A percentile compares a stretch with the other conserved stretches of the same genome.
Evolutionary conservation across 2,888 invertebrate species (phyloP).

Genomic region (Epirrita christyi): DNA sequence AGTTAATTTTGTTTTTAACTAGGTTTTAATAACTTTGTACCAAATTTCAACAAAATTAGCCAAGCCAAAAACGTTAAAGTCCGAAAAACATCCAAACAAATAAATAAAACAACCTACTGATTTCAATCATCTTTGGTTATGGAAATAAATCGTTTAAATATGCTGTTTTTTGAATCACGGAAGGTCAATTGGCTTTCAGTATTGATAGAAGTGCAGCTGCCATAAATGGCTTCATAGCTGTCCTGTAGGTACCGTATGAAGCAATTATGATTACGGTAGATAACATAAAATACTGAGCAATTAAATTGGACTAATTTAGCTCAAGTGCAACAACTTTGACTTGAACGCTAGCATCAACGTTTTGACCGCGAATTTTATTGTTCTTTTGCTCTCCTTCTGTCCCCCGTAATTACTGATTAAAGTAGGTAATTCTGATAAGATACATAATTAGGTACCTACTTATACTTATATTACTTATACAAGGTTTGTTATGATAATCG

Average conservation of each 20-base stretch:
- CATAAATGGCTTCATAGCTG: neutral
- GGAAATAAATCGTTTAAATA: too few relatives aligned
- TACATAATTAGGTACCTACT: neutral
- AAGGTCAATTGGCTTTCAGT: too few relatives aligned
- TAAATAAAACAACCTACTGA: too few relatives aligned
- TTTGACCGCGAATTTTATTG: neutral
- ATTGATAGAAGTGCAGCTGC: neutral
- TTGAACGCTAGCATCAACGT: neutral
- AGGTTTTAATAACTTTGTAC: too few relatives aligned
- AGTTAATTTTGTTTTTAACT: too few relatives aligned
- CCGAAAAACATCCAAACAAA: too few relatives aligned
- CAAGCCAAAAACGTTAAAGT: too few relatives aligned
- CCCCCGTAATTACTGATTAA: neutral
- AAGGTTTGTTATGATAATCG: too few relatives aligned
- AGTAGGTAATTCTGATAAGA: neutral
- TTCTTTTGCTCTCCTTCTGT: neutral
- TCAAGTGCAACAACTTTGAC: constrained; percentile 30
- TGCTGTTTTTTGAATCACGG: too few relatives aligned
- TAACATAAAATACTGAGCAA: constrained; percentile 2
- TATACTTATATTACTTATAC: too few relatives aligned
- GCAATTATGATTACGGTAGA: neutral
- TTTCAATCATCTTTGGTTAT: too few relatives aligned
- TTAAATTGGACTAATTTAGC: constrained; percentile 9
- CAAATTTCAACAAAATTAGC: too few relatives aligned
- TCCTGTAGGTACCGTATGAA: neutral